These are phyloP conservation scores for Deilephila porcellus DNA, from an alignment of 2,888 invertebrate species.

Conservation along the genomic window DNA sequence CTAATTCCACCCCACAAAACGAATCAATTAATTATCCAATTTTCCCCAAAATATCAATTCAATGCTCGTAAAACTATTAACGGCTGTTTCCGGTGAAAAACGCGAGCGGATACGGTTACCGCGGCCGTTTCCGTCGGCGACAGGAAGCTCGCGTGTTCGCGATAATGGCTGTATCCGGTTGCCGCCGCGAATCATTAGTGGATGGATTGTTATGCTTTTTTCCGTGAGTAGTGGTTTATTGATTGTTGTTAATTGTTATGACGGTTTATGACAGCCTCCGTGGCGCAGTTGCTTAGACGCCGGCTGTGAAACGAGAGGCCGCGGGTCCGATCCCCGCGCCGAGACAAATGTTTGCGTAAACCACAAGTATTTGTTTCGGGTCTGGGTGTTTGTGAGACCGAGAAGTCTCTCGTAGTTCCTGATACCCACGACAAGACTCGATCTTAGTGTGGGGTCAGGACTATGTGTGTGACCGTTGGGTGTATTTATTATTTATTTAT, in stretches of 20 bases:
- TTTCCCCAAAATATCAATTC: constrained; percentile 33
- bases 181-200: constrained; percentile 58
- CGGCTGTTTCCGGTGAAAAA: constrained; percentile 70
- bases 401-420: no score
- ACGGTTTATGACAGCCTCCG: no score
- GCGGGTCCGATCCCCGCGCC: no score
- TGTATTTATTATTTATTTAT: no score
- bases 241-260: constrained; percentile 2
- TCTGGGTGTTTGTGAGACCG: no score
- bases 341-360: no score
- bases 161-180: constrained; percentile 65
- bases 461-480: no score
- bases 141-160: constrained; percentile 60
- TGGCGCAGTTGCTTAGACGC: no score
- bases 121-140: constrained; percentile 69
- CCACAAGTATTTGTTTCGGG: no score
- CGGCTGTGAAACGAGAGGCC: no score
- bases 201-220: constrained; percentile 48
- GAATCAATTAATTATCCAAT: constrained; percentile 21
- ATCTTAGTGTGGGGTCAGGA: no score
- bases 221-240: constrained; percentile 34
- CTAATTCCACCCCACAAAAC: neutral
- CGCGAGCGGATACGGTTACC: constrained; percentile 71
- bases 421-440: no score
- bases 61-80: constrained; percentile 50